Evolutionary conservation across 2,888 invertebrate genomes (phyloP), one percentile per base, ranked within the genome.

Genomic region (Agrochola litura): DNA sequence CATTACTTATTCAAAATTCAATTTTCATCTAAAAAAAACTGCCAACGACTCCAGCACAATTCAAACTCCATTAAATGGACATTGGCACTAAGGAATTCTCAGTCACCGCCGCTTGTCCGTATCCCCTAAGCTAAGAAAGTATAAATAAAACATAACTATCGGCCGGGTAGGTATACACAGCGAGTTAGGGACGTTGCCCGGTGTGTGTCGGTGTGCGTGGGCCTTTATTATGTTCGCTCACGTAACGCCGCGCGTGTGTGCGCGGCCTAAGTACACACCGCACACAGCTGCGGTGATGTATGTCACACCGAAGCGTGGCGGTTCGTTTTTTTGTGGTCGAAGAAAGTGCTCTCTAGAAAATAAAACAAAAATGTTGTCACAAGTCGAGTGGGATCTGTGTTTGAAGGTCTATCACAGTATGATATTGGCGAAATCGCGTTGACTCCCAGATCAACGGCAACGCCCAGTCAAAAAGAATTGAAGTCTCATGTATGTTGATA

Each of bases 131-230:
- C 91, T 94, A 95, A 95, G 96, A 96, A 95, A 96, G 96, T 96
- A 96, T 96, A 96, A 96, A 96, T 96, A 96, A 96, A 96, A 96
- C 95, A 95, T 95, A 95, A 95, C 93, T 93, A 95, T 92, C 89
- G 81, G 83, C 85, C 89, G 86, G 89, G 91, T 91, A 84, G 88
- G 91, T 91, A 88, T 85, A 89, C 89, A 91, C 89, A 90, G 90
- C 91, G 90, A 89, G 92, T 90, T 91, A 93, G 95, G 96, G 96
- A 96, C 96, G 96, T 95, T 96, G 96, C 94, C 95, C 96, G 94
- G 77, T 76, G 83, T 64, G 81, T 77, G 84, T 54, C 69, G 60
- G 93, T 91, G 94, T 91, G 92, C 79, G 95, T 92, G 92, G 82
- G 88, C 88, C 91, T 90, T 91, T 92, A 92, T 93, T 92, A 92